Evolutionary conservation across 2,888 invertebrate genomes (phyloP), one percentile per base, ranked within the genome.

Genomic region (Rotaria sp.): DNA sequence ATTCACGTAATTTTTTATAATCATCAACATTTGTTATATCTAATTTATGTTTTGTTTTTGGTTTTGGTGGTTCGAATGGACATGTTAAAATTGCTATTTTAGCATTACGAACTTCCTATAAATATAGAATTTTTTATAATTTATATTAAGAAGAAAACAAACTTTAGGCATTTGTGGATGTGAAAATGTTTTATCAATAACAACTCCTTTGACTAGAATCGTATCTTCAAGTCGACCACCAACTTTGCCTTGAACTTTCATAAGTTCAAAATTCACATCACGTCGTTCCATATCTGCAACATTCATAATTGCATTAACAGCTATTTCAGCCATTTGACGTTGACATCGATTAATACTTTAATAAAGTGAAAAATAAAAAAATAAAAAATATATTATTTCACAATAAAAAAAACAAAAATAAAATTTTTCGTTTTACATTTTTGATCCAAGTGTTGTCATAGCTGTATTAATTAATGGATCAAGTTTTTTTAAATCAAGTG

Each of bases 1-100:
- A 99, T 88, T 95, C 94, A 15, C 97, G 93, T 86, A 99, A 93
- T 88, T 95, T 95, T 89, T 94, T 94, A 93, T 97, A 99, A 91
- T 97, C 97, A 88, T 97, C 97, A 0, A 96, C 96, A 0, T 95
- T 95, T 85, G 95, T 95, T 21, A 99, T 95, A 89, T 99, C 97
- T 90, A 99, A 93, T 95, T 98, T 98, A 93, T 99, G 97, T 92
- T 98, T 99, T 89, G 99, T 99, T 93, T 99, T 99, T 2, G 99
- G 99, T 93, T 99, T 99, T 85, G 99, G 99, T 86, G 99, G 99
- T 93, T 99, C 99, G 92, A 99, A 99, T 89, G 99, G 96, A 91
- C 99, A 99, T 35, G 99, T 99, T 38, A 99, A 93, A 90, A 99
- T 98, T 1, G 99, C 99, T 87, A 99, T 93, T 90, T 96, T 96